These are phyloP conservation scores for Porites divaricata DNA, from an alignment of 92 coral and sea anemone species.

Conservation along the genomic window DNA sequence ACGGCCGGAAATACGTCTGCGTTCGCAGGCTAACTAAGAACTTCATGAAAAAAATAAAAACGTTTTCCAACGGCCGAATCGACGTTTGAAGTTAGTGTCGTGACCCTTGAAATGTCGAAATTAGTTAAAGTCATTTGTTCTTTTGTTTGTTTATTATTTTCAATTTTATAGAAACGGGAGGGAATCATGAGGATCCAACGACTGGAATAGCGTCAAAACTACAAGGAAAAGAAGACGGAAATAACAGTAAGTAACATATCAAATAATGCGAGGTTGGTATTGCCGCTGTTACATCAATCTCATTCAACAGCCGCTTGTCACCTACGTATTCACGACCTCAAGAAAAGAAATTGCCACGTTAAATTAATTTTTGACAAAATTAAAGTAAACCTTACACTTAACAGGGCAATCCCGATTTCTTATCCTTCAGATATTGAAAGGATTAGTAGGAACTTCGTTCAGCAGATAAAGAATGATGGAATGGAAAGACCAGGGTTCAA, in stretches of 20 bases:
- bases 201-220: constrained; percentile 5
- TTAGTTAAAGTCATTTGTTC: background rate
- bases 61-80: too few relatives aligned
- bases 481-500: constrained; percentile 34
- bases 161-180: background rate
- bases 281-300: too few relatives aligned
- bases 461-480: constrained; percentile 29
- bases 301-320: background rate
- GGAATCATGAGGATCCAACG: constrained; percentile 7
- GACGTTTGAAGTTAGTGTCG: too few relatives aligned
- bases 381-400: background rate
- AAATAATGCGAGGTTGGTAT: background rate
- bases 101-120: background rate
- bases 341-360: background rate
- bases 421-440: constrained; percentile 37
- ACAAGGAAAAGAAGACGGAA: background rate
- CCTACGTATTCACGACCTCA: background rate
- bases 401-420: constrained; percentile 19
- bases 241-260: background rate
- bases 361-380: too few relatives aligned
- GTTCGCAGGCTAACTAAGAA: too few relatives aligned
- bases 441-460: constrained; percentile 33
- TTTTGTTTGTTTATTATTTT: background rate
- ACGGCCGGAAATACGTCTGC: too few relatives aligned
- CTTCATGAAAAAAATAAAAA: too few relatives aligned